phyloP scores from a whole-genome alignment of 2,113 vertebrate species.

The Caranx melampygus region DNA sequence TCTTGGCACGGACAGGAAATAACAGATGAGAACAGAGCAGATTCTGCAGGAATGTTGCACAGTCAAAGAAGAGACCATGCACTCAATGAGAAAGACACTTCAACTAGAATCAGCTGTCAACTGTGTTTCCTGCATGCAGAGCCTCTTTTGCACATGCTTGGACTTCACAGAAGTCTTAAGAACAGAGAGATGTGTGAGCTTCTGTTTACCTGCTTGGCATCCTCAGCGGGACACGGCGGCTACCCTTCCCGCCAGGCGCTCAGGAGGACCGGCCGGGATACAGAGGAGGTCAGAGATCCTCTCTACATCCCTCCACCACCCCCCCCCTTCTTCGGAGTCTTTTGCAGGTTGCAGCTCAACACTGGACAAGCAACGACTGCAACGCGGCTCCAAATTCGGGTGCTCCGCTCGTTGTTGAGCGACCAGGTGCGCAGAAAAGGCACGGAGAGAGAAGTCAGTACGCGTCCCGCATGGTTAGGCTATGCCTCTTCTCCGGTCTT shows the following conservation, averaged over 20 bases:
- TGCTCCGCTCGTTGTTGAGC: slow-evolving; percentile 4
- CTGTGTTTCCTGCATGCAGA: background rate
- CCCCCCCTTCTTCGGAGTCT: slow-evolving; percentile 29
- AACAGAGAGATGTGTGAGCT: background rate
- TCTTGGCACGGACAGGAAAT: too few species aligned
- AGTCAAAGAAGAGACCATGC: background rate
- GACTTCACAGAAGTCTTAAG: background rate
- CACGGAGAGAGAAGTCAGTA: background rate
- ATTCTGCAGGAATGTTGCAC: background rate
- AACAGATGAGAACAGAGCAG: background rate
- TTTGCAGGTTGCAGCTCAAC: background rate
- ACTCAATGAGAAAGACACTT: background rate
- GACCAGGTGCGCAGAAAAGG: slow-evolving; percentile 5
- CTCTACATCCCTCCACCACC: slow-evolving; percentile 60
- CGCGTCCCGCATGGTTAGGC: background rate
- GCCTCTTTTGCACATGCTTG: background rate
- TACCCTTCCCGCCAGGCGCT: slow-evolving; percentile 49
- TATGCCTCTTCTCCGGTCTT: background rate
- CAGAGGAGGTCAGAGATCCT: slow-evolving; percentile 70
- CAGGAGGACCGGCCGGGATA: slow-evolving; percentile 50
- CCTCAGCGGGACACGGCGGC: slow-evolving; percentile 65
- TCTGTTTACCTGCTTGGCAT: slow-evolving; percentile 70
- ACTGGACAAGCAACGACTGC: background rate
- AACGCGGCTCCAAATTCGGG: slow-evolving; percentile 13
- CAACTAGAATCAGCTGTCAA: background rate